Percentiles rank a stretch among this genome's conserved stretches.
phyloP scores from a whole-genome alignment of 2,888 invertebrate species.

The Seira musarum region DNA sequence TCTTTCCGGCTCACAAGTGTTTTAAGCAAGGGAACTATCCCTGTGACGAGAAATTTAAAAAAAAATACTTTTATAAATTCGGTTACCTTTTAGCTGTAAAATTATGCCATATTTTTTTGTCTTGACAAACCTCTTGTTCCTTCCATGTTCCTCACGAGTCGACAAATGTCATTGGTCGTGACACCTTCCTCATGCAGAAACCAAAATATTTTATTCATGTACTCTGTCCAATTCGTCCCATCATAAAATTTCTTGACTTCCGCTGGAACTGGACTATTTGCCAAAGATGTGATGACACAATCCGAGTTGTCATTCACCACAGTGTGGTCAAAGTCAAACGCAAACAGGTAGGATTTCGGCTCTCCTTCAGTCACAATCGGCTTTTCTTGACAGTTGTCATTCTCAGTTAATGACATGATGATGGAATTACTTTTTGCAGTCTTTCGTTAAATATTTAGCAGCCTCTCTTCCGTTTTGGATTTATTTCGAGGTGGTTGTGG shows the following conservation, averaged over 20 bases:
- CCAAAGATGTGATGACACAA: slow-evolving; percentile 71
- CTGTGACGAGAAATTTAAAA: no score
- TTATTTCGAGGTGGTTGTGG: no score
- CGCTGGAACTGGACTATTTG: slow-evolving; percentile 73
- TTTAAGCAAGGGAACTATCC: no score
- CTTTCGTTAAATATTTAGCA: no score
- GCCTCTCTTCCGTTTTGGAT: no score
- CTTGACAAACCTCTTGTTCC: slow-evolving; percentile 47
- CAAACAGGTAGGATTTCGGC: slow-evolving; percentile 71
- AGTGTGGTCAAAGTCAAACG: slow-evolving; percentile 88
- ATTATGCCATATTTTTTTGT: neutral
- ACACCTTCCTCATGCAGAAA: slow-evolving; percentile 73
- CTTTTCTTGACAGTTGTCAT: no score
- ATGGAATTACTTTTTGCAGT: no score
- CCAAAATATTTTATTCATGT: slow-evolving; percentile 82
- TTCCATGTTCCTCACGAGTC: slow-evolving; percentile 42
- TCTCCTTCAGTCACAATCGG: neutral
- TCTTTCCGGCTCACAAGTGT: no score
- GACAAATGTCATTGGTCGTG: slow-evolving; percentile 48
- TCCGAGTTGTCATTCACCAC: slow-evolving; percentile 85
- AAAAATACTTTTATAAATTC: no score
- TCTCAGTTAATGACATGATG: no score
- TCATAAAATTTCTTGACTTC: slow-evolving; percentile 75
- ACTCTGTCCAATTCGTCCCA: slow-evolving; percentile 80
- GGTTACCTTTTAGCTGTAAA: no score